Evolutionary conservation across 2,113 vertebrate genomes (phyloP).

Genomic region (Ictidomys tridecemlineatus): DNA sequence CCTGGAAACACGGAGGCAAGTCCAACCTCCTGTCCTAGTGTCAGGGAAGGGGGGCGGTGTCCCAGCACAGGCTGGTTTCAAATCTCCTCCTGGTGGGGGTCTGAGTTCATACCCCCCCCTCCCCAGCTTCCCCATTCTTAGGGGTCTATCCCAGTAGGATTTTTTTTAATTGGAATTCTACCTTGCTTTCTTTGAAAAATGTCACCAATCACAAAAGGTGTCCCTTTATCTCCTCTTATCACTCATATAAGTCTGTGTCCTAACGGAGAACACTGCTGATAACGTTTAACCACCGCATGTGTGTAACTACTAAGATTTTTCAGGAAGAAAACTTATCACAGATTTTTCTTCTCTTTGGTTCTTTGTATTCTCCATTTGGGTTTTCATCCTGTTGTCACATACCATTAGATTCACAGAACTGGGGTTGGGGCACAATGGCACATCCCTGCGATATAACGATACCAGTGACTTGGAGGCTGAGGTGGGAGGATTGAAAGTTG

Average conservation of each 20-base stretch:
- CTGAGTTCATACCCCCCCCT: not conserved
- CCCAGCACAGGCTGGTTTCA: not conserved
- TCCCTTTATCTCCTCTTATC: not conserved
- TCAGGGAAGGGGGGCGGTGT: fast-evolving
- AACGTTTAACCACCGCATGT: not conserved
- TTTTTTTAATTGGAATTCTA: not conserved
- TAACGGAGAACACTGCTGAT: not conserved
- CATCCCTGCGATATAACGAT: too few species aligned
- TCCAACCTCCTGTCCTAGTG: not conserved
- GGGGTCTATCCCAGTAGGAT: not conserved
- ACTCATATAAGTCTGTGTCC: not conserved
- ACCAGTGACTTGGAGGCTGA: too few species aligned
- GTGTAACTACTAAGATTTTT: not conserved
- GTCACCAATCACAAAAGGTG: not conserved
- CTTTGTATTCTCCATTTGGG: not conserved
- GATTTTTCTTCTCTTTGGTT: not conserved
- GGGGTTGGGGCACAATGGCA: too few species aligned
- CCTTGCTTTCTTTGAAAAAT: not conserved
- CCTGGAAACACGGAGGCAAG: not conserved
- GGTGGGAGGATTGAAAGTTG: too few species aligned
- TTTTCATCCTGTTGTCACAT: not conserved
- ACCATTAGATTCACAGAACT: not conserved
- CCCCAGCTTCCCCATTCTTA: not conserved
- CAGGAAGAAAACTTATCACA: not conserved
- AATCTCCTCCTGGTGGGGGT: not conserved